Evolutionary conservation across 64 coral and sea anemone species (phyloP), one percentile per base, ranked within the genome.

Genomic region (Exaiptasia diaphana): DNA sequence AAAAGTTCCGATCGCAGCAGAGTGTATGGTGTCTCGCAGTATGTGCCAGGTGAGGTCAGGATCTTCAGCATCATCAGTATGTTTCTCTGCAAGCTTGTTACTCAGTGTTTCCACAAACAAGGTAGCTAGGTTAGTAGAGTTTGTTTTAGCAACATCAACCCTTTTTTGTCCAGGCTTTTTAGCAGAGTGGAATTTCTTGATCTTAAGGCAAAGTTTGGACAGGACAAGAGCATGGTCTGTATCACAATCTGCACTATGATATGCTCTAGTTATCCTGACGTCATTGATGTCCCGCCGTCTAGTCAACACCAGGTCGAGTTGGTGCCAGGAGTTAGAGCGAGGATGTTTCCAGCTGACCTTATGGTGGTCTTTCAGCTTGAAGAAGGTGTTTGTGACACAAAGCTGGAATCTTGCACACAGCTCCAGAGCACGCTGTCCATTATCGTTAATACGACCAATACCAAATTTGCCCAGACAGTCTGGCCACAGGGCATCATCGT

Each of bases 221-320:
- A 34, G 64, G 57, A 80, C 77, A 48, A 64, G 58, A 29, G 77
- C 60, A 29, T 65, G 58, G 48, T 80, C 77, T 13, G 58, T 64
- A 40, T 80, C 56, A 12, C 57, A 80, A 65, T 80, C 54, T 37
- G 77, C 77, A 46, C 57, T 80, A 38, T 80, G 57, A 39, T 41
- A 79, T 5, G 80, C 5, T 35, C 64, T 50, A 36, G 64, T 83
- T 13, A 53, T 50, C 0, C 17, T 14, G 44, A 82, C 43, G 33
- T 53, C 72, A 3, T 81, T 65, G 4, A 36, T 5, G 5, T 46
- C 20, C 9, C 12, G n/a, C 7, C 43, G 71, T 20, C 53, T 56
- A 23, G 53, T 56, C 4, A 56, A n/a, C 17, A 56, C 18, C 25
- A 56, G 5, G 53, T 53, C 71, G 41, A 29, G 71, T 45, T 53